phyloP scores from a whole-genome alignment of 1,140 invertebrate species.

The Drosophila asahinai region DNA sequence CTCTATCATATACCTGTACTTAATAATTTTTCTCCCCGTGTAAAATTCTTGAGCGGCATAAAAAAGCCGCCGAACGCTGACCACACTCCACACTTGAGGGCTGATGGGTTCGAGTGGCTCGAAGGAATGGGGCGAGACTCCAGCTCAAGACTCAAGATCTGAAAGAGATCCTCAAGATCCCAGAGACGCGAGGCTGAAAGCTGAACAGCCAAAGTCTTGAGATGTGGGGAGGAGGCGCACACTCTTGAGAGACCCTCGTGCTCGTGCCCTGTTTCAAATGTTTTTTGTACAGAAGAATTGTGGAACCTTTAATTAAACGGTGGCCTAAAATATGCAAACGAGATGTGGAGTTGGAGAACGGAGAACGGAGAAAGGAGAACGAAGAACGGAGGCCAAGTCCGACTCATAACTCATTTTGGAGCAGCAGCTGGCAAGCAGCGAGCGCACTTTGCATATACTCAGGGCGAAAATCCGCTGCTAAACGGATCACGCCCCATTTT shows the following conservation, averaged over 20 bases:
- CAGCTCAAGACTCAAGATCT: slow-evolving; percentile 19
- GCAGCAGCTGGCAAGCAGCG: slow-evolving; percentile 27
- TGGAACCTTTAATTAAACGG: slow-evolving; percentile 85
- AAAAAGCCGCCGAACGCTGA: slow-evolving; percentile 48
- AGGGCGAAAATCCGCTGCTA: slow-evolving; percentile 55
- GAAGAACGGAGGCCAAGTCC: slow-evolving; percentile 52
- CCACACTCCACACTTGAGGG: slow-evolving; percentile 52
- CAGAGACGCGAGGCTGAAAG: slow-evolving; percentile 21
- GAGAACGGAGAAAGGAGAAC: slow-evolving; percentile 15
- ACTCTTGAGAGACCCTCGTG: slow-evolving; percentile 76
- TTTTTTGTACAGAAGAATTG: slow-evolving; percentile 53
- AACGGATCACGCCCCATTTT: slow-evolving; percentile 84
- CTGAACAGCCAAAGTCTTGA: slow-evolving; percentile 21
- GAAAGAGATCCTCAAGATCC: slow-evolving; percentile 14
- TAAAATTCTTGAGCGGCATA: slow-evolving; percentile 11
- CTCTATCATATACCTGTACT: not conserved
- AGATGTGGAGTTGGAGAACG: slow-evolving; percentile 34
- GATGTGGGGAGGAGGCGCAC: slow-evolving; percentile 46
- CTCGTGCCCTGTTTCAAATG: slow-evolving; percentile 82
- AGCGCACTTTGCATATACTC: slow-evolving; percentile 78
- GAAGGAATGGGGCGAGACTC: slow-evolving; percentile 40
- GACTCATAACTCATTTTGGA: slow-evolving; percentile 83
- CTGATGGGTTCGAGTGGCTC: slow-evolving; percentile 48
- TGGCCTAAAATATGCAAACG: slow-evolving; percentile 85
- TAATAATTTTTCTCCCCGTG: slow-evolving; percentile 1